These are phyloP conservation scores for Eretmocerus hayati DNA, from an alignment of 2,888 invertebrate species.

Conservation along the genomic window DNA sequence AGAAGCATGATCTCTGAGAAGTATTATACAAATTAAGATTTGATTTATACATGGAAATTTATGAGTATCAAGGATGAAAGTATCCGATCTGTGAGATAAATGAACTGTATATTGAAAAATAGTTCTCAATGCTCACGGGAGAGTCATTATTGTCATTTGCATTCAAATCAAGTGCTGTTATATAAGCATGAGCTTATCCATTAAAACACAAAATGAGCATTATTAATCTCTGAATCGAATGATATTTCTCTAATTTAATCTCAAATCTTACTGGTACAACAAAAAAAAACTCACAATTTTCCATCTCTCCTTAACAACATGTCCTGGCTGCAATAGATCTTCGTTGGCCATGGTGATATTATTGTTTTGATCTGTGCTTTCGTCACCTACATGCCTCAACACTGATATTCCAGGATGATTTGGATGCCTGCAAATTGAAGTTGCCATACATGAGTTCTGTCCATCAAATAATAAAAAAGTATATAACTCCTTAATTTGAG, in stretches of 20 bases:
- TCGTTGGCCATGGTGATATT: constrained; percentile 85
- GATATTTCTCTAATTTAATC: too few species aligned
- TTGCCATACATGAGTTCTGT: not conserved
- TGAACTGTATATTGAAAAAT: too few species aligned
- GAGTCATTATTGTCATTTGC: too few species aligned
- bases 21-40: not conserved
- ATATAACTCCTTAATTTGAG: too few species aligned
- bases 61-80: too few species aligned
- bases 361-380: constrained; percentile 56
- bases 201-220: too few species aligned
- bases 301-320: constrained; percentile 98
- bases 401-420: constrained; percentile 38
- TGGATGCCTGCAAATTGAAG: constrained; percentile 32
- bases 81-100: too few species aligned
- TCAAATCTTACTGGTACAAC: not conserved
- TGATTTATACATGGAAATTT: not conserved
- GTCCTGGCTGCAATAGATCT: constrained; percentile 91
- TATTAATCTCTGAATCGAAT: too few species aligned
- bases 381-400: constrained; percentile 45
- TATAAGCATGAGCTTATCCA: too few species aligned
- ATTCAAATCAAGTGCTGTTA: too few species aligned
- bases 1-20: not conserved
- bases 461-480: too few species aligned
- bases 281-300: constrained; percentile 68
- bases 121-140: too few species aligned